Conservation (phyloP, 1,140 invertebrate species). For the Nasonia vitripennis region DNA sequence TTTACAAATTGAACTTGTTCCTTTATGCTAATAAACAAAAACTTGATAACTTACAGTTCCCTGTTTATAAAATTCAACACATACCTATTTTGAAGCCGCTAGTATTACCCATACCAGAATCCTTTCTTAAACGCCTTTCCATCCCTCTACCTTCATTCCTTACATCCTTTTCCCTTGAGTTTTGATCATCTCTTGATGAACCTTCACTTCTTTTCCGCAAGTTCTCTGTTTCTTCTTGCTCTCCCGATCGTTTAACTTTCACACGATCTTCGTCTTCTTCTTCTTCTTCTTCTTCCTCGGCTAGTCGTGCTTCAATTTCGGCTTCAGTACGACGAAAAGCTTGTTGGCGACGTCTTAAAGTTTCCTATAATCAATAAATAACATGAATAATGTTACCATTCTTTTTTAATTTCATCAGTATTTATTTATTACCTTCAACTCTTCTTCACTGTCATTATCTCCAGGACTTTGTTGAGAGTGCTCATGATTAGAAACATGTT, state of each 20-base stretch:
- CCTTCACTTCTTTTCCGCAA: conserved; percentile 43
- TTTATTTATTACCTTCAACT: conserved; percentile 67
- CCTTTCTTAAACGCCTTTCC: conserved; percentile 58
- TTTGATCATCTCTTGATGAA: conserved; percentile 53
- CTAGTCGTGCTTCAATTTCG: conserved; percentile 74
- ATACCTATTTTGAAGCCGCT: conserved; percentile 70
- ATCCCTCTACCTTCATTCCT: conserved; percentile 33
- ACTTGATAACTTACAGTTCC: background rate
- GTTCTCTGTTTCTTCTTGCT: conserved; percentile 40
- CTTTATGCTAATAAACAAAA: background rate
- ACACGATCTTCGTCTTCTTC: conserved; percentile 44
- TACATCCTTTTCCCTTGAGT: conserved; percentile 45
- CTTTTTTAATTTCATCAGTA: background rate
- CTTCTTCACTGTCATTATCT: conserved; percentile 74
- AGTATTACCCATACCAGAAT: conserved; percentile 73
- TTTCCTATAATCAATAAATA: conserved; percentile 64
- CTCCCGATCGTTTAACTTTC: conserved; percentile 15
- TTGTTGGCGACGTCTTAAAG: conserved; percentile 71
- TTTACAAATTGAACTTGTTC: background rate
- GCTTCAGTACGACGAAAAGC: conserved; percentile 76
- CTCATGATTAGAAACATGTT: conserved; percentile 67
- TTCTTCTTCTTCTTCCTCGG: conserved; percentile 71
- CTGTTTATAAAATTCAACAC: conserved; percentile 59
- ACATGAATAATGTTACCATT: background rate
- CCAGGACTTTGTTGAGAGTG: conserved; percentile 55